These are phyloP conservation scores for Venustaconcha ellipsiformis DNA, from an alignment of 1,140 invertebrate genomes.

Conservation along the genomic window DNA sequence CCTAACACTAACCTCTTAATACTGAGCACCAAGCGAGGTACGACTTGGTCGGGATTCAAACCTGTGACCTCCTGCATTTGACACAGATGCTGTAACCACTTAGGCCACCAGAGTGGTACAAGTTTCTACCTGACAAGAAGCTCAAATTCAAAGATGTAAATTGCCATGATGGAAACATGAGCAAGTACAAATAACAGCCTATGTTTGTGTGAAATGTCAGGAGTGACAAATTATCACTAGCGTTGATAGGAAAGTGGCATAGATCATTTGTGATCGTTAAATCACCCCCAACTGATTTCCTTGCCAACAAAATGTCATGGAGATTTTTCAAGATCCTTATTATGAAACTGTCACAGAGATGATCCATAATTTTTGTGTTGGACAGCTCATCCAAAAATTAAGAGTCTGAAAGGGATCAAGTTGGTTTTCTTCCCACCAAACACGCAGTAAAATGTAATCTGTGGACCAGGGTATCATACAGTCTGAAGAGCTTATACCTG, in stretches of 20 bases:
- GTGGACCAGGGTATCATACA: too few relatives aligned
- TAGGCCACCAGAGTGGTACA: too few relatives aligned
- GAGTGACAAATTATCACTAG: constrained; percentile 67
- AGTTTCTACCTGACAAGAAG: too few relatives aligned
- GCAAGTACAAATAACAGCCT: constrained; percentile 68
- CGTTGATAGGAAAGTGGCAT: constrained; percentile 71
- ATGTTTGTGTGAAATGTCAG: constrained; percentile 65
- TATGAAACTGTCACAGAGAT: constrained; percentile 9
- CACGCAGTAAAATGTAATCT: too few relatives aligned
- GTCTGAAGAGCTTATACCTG: background rate
- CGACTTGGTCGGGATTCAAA: too few relatives aligned
- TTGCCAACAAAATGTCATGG: constrained; percentile 68
- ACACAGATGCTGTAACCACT: too few relatives aligned
- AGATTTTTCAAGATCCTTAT: constrained; percentile 44
- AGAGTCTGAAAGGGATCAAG: constrained; percentile 50
- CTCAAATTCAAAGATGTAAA: constrained; percentile 7
- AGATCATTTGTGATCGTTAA: constrained; percentile 68
- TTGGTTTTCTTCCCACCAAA: constrained; percentile 35
- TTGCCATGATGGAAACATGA: constrained; percentile 59
- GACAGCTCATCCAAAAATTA: constrained; percentile 24
- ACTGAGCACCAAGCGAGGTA: too few relatives aligned
- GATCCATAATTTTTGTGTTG: background rate
- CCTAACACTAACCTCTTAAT: too few relatives aligned
- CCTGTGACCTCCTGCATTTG: too few relatives aligned
- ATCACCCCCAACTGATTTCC: constrained; percentile 24